A percentile compares a stretch with the other conserved stretches of the same genome.
Evolutionary conservation across 35 echinoderm and acorn worm species (phyloP).

Genomic region (Patiria miniata): DNA sequence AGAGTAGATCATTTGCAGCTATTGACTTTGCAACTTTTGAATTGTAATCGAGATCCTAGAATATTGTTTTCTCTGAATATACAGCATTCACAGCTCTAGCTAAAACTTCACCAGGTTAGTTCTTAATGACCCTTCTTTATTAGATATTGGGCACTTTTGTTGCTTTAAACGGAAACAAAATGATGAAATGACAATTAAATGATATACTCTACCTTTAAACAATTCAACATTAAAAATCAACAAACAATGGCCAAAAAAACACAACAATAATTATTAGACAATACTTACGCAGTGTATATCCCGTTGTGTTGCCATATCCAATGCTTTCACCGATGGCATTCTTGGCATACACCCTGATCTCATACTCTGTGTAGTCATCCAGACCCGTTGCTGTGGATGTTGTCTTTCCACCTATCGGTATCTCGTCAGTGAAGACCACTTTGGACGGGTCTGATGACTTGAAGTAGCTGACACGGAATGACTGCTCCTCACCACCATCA

Average conservation of each 20-base stretch:
- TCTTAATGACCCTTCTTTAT: no score
- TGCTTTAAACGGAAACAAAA: no score
- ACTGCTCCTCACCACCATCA: constrained; percentile 7
- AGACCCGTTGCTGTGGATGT: constrained; percentile 8
- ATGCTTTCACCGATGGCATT: not conserved
- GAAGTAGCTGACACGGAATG: not conserved
- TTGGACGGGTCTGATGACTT: not conserved
- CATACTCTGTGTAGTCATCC: not conserved
- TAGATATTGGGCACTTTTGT: no score
- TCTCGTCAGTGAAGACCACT: not conserved
- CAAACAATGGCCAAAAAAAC: not conserved
- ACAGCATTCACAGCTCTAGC: no score
- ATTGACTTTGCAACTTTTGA: no score
- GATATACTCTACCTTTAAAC: not conserved
- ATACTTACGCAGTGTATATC: constrained; percentile 10
- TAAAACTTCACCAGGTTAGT: no score
- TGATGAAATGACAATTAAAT: no score
- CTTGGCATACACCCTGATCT: constrained; percentile 16
- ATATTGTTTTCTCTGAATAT: no score
- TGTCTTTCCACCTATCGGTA: not conserved
- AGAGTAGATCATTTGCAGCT: no score
- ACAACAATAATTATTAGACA: not conserved
- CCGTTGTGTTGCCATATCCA: not conserved
- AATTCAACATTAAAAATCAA: not conserved
- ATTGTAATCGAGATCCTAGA: no score